These are phyloP conservation scores for Adelosebastes latens DNA, from an alignment of 2,797 vertebrate genomes.

Conservation along the genomic window DNA sequence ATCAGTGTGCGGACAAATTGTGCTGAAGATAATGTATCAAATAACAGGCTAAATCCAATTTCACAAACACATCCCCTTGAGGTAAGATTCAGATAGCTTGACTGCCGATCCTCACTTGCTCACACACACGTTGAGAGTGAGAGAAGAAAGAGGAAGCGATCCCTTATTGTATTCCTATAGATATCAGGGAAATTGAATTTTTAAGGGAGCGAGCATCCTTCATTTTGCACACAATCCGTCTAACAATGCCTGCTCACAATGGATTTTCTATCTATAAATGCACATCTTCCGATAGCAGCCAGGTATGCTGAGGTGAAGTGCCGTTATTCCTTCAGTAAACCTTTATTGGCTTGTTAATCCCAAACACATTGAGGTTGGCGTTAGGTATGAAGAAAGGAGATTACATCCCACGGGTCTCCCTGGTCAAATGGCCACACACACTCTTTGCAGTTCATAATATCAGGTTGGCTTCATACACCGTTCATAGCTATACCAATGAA, in stretches of 20 bases:
- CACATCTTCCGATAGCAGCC: slow-evolving; percentile 32
- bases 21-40: slow-evolving; percentile 64
- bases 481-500: too few relatives aligned
- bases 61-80: slow-evolving; percentile 58
- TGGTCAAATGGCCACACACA: slow-evolving; percentile 16
- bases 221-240: slow-evolving; percentile 31
- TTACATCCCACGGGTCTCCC: slow-evolving; percentile 31
- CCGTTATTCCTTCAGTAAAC: slow-evolving; percentile 38
- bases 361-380: slow-evolving; percentile 7
- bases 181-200: slow-evolving; percentile 51
- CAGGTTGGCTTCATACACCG: too few relatives aligned
- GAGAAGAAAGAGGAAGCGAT: slow-evolving; percentile 30
- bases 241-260: slow-evolving; percentile 34
- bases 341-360: slow-evolving; percentile 59
- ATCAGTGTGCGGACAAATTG: slow-evolving; percentile 59
- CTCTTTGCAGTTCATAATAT: background rate
- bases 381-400: slow-evolving; percentile 22
- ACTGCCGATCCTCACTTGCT: slow-evolving; percentile 24
- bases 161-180: slow-evolving; percentile 51
- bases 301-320: slow-evolving; percentile 14
- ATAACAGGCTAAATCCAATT: slow-evolving; percentile 64
- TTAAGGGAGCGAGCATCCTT: slow-evolving; percentile 41
- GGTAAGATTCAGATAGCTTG: slow-evolving; percentile 41
- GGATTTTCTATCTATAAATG: slow-evolving; percentile 58
- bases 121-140: background rate